Conservation (phyloP, 2,797 vertebrate species). For the Micromesistius poutassou region DNA sequence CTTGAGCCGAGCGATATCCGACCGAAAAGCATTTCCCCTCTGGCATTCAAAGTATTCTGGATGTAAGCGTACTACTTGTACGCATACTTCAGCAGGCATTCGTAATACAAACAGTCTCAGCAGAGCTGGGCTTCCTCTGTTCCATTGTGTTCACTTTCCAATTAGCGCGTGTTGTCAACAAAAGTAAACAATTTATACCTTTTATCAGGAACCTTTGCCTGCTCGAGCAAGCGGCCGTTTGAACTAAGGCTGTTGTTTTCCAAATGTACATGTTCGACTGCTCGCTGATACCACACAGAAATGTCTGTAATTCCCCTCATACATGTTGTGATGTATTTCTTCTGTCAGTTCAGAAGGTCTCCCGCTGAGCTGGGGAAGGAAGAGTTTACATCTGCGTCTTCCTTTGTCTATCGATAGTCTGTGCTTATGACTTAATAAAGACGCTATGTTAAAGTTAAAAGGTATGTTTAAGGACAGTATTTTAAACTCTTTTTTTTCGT, state of each 20-base stretch:
- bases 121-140: not conserved
- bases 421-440: not conserved
- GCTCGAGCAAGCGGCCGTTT: not conserved
- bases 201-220: not conserved
- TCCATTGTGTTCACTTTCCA: not conserved
- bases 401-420: not conserved
- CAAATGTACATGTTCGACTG: not conserved
- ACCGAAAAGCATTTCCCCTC: not conserved
- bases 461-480: not conserved
- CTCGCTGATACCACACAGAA: not conserved
- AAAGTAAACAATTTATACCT: not conserved
- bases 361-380: not conserved
- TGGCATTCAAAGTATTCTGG: not conserved
- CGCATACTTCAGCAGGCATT: not conserved
- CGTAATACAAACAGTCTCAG: not conserved
- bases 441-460: not conserved
- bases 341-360: not conserved
- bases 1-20: not conserved
- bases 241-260: not conserved
- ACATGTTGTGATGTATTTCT: not conserved
- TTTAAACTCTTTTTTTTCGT: no score
- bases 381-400: not conserved
- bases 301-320: not conserved
- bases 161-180: not conserved
- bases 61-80: not conserved